Conservation (phyloP, 2,888 invertebrate species). For the Sphecodes monilicornis region DNA sequence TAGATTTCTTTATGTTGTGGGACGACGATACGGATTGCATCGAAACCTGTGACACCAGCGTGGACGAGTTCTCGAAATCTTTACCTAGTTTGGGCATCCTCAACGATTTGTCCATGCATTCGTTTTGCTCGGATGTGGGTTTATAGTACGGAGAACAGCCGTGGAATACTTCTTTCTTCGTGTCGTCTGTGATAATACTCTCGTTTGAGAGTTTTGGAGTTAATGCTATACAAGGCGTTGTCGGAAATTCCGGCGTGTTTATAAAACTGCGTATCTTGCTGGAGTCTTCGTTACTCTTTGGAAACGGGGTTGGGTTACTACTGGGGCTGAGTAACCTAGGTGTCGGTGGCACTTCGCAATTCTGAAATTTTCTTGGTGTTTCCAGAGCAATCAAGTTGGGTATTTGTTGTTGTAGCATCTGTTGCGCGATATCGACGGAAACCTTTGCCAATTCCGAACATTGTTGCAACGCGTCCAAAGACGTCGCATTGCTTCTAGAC, state of each 20-base stretch:
- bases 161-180: conserved; percentile 71
- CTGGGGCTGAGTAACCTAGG: conserved; percentile 79
- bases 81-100: not conserved
- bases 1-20: not conserved
- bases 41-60: not conserved
- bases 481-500: not conserved
- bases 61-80: conserved; percentile 20
- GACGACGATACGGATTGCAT: conserved; percentile 12
- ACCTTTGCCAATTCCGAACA: conserved; percentile 54
- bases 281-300: conserved; percentile 72
- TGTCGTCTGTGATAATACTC: conserved; percentile 53
- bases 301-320: conserved; percentile 71
- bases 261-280: conserved; percentile 76
- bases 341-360: conserved; percentile 78
- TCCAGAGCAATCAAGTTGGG: conserved; percentile 75
- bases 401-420: conserved; percentile 49
- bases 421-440: conserved; percentile 62
- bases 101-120: conserved; percentile 14
- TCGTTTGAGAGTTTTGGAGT: conserved; percentile 76
- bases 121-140: conserved; percentile 65
- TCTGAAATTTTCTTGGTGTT: conserved; percentile 79
- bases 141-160: conserved; percentile 77
- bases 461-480: conserved; percentile 12
- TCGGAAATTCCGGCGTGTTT: conserved; percentile 81
- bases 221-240: conserved; percentile 79